These are phyloP conservation scores for Pristiophorus japonicus DNA, from an alignment of 2,113 vertebrate species.

Conservation along the genomic window DNA sequence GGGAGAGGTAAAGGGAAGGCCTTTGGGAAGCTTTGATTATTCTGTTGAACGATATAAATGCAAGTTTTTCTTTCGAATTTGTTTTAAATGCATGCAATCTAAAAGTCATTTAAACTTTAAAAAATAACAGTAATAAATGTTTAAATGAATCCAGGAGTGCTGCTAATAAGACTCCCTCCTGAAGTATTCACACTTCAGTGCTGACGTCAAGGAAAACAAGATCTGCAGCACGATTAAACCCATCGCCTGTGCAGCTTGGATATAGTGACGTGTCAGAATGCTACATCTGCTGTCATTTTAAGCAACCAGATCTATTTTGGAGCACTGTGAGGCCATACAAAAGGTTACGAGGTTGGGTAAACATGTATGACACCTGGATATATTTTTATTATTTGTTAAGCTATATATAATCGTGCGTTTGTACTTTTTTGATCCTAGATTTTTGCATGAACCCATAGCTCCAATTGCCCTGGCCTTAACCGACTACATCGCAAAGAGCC, in stretches of 20 bases:
- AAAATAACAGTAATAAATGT: neutral
- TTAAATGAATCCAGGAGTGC: neutral
- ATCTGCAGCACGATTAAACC: neutral
- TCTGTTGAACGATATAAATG: neutral
- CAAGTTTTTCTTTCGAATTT: neutral
- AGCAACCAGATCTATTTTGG: neutral
- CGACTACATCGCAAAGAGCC: too few species aligned
- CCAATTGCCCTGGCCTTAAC: neutral
- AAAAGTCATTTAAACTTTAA: neutral
- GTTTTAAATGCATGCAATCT: neutral
- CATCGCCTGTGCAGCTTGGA: neutral
- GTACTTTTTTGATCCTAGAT: neutral
- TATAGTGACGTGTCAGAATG: slow-evolving; percentile 9
- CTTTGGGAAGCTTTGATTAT: neutral
- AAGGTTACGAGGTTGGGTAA: neutral
- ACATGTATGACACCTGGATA: neutral
- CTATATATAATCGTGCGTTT: neutral
- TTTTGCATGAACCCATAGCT: neutral
- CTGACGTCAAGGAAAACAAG: slow-evolving; percentile 19
- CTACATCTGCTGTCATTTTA: neutral
- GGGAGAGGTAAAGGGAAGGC: neutral
- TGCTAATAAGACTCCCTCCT: neutral
- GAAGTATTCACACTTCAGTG: neutral
- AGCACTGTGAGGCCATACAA: neutral
- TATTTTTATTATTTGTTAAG: neutral